Percentiles rank a stretch among this genome's conserved stretches.
Evolutionary conservation across 2,888 invertebrate genomes (phyloP).

Genomic region (Diogma glabrata): DNA sequence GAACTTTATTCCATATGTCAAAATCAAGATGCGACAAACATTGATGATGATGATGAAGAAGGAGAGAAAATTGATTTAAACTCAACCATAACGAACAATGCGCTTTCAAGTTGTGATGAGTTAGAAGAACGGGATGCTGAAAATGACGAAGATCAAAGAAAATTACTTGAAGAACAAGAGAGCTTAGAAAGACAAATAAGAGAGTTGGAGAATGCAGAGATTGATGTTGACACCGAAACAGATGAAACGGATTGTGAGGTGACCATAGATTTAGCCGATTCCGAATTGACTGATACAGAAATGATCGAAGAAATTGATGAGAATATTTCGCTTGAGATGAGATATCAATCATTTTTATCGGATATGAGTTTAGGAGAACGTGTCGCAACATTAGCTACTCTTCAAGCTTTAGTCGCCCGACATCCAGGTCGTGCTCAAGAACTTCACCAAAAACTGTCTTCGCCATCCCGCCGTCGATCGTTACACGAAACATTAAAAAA

Average conservation of each 20-base stretch:
- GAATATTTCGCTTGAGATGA: slow-evolving; percentile 47
- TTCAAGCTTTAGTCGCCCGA: slow-evolving; percentile 70
- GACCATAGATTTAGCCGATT: slow-evolving; percentile 27
- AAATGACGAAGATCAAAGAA: slow-evolving; percentile 60
- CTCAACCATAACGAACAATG: slow-evolving; percentile 15
- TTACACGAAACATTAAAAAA: slow-evolving; percentile 64
- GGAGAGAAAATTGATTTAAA: slow-evolving; percentile 32
- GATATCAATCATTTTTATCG: slow-evolving; percentile 57
- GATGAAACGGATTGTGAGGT: slow-evolving; percentile 51
- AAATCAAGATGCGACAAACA: neutral
- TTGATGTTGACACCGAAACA: slow-evolving; percentile 70
- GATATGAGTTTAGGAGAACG: slow-evolving; percentile 79
- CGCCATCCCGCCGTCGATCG: slow-evolving; percentile 77
- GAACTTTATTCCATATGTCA: slow-evolving; percentile 26
- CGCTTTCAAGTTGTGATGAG: slow-evolving; percentile 40
- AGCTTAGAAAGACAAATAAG: slow-evolving; percentile 62
- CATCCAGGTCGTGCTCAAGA: slow-evolving; percentile 87
- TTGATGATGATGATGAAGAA: slow-evolving; percentile 34
- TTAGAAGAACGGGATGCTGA: slow-evolving; percentile 41
- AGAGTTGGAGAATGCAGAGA: slow-evolving; percentile 57
- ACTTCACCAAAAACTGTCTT: slow-evolving; percentile 82
- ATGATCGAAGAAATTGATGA: slow-evolving; percentile 23
- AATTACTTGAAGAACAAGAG: slow-evolving; percentile 66
- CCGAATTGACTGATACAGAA: neutral
- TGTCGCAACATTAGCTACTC: slow-evolving; percentile 63